Evolutionary conservation across 1,140 invertebrate genomes (phyloP).

Genomic region (Oreohelix idahoensis): DNA sequence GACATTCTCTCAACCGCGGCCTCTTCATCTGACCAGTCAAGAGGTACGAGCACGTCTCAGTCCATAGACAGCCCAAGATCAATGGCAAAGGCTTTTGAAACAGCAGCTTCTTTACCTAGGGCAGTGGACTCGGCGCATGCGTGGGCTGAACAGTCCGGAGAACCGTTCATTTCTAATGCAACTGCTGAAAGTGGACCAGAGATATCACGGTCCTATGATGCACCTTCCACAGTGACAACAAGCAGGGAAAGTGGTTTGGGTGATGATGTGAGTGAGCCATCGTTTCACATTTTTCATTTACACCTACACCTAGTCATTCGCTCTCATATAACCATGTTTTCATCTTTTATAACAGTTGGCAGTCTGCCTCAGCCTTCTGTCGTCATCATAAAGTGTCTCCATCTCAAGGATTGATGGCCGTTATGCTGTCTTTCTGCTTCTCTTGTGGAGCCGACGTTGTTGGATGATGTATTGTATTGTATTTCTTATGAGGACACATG

Average conservation of each 20-base stretch:
- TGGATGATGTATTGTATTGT: too few species aligned
- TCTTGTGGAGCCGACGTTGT: too few species aligned
- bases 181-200: neutral
- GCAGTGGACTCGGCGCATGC: neutral
- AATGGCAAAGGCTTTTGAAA: neutral
- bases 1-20: neutral
- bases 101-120: neutral
- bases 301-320: too few species aligned
- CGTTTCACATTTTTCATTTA: neutral
- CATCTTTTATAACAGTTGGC: too few species aligned
- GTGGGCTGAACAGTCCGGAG: neutral
- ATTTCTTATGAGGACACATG: too few species aligned
- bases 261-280: constrained; percentile 1
- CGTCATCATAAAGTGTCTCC: too few species aligned
- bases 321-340: too few species aligned
- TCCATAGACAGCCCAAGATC: constrained; percentile 9
- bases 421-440: too few species aligned
- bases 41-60: neutral
- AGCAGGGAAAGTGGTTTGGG: constrained; percentile 35
- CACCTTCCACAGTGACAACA: too few species aligned
- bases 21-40: neutral
- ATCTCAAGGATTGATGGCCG: too few species aligned
- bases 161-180: neutral
- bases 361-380: too few species aligned
- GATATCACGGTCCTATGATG: neutral